These are phyloP conservation scores for Caenorhabditis japonica DNA, from an alignment of 2,888 invertebrate species.

Conservation along the genomic window DNA sequence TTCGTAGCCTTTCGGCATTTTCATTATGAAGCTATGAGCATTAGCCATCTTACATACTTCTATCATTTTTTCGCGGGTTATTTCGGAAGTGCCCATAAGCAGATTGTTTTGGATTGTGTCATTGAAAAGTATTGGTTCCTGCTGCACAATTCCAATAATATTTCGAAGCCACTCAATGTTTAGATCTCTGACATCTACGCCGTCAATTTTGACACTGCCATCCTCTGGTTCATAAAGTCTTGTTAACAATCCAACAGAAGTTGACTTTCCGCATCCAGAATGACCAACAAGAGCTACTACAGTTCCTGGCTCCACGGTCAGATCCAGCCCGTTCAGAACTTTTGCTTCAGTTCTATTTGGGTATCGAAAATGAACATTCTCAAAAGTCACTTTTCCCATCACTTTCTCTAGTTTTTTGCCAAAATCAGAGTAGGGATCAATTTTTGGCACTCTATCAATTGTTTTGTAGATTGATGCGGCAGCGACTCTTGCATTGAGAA, in stretches of 20 bases:
- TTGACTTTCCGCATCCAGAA: conserved; percentile 66
- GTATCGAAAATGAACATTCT: conserved; percentile 71
- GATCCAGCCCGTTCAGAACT: conserved; percentile 60
- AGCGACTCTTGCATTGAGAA: conserved; percentile 63
- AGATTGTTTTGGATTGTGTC: conserved; percentile 66
- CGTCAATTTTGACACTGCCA: conserved; percentile 64
- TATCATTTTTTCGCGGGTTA: conserved; percentile 64
- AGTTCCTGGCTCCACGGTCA: conserved; percentile 62
- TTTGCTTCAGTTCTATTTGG: conserved; percentile 62
- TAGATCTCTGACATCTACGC: conserved; percentile 62
- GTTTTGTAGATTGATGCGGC: conserved; percentile 64
- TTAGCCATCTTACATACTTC: conserved; percentile 71
- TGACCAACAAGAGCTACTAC: conserved; percentile 67
- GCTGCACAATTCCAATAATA: conserved; percentile 70
- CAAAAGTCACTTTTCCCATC: conserved; percentile 57
- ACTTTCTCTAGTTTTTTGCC: conserved; percentile 50
- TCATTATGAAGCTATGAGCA: conserved; percentile 72
- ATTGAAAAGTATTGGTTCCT: conserved; percentile 71
- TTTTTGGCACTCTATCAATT: conserved; percentile 64
- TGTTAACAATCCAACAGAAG: conserved; percentile 64
- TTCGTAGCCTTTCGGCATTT: conserved; percentile 67
- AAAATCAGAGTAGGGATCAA: conserved; percentile 64
- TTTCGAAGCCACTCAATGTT: conserved; percentile 68
- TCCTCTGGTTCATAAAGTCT: conserved; percentile 61
- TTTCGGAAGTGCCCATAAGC: conserved; percentile 58